Evolutionary conservation across 2,113 vertebrate genomes (phyloP), one percentile per base, ranked within the genome.

Genomic region (Empidonax traillii): DNA sequence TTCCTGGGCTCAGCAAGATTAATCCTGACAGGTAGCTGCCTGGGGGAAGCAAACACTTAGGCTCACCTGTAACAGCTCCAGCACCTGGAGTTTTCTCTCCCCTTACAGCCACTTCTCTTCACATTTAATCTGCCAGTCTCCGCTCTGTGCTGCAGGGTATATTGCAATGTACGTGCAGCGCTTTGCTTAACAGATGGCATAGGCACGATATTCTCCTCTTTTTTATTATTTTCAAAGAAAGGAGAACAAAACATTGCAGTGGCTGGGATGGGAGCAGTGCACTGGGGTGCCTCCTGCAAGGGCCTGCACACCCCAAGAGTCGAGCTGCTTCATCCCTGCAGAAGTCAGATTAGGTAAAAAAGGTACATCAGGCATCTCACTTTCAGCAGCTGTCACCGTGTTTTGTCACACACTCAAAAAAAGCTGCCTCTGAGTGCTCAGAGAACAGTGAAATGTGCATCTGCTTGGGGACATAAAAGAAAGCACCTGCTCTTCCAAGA

Each of bases 1-100:
- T 97, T 95, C 94, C 96, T 95, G 90, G 75, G 68, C 81, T 84
- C 27, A 0, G 83, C 76, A 68, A 93, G 93, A 97, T 97, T 88
- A 85, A 94, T 93, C 55, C 81, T 96, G 94, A 94, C 95, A 96
- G 93, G 68, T 68, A 37, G 14, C 66, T 66, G 96, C 96, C 97
- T 87, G 6, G 0, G 94, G 96, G 90, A 84, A 79, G 90, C 39
- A 37, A 93, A 93, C 0, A 16, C 73, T 96, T 61, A 85, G 69
- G 62, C 94, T 96, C 96, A 96, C 93, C 97, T 97, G 86, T 91
- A 96, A 74, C 73, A 94, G 84, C 83, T 96, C 79, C 90, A 96
- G 85, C 95, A 97, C 96, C 94, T 97, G 95, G 94, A 93, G 88
- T 85, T 94, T 95, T 73, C 84, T 94, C 67, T 93, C 61, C 41